Percentiles rank a stretch among this genome's conserved stretches.
These are phyloP conservation scores for Columbina picui DNA, from an alignment of 2,113 vertebrate genomes.

Conservation along the genomic window DNA sequence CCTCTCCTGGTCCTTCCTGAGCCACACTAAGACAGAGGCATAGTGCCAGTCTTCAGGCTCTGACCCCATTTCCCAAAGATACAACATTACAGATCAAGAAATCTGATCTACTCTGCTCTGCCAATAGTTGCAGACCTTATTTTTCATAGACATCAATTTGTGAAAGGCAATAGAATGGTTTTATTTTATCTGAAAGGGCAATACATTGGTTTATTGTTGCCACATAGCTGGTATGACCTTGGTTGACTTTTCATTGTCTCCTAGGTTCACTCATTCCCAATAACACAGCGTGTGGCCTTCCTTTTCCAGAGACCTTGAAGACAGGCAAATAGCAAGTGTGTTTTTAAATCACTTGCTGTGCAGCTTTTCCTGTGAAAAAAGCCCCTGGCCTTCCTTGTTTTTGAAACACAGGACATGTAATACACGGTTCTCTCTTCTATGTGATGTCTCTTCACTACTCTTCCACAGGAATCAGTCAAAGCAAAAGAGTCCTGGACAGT, in stretches of 20 bases:
- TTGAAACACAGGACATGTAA: not conserved
- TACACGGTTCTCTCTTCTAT: not conserved
- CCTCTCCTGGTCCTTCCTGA: not conserved
- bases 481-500: not conserved
- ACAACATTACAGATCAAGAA: not conserved
- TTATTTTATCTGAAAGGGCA: not conserved
- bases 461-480: not conserved
- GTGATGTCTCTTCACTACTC: not conserved
- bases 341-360: not conserved
- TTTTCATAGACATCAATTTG: not conserved
- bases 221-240: not conserved
- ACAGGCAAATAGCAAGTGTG: not conserved
- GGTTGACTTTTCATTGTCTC: not conserved
- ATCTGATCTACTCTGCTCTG: not conserved
- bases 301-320: not conserved
- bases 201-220: not conserved
- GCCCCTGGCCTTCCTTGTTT: not conserved
- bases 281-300: not conserved
- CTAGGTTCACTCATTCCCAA: not conserved
- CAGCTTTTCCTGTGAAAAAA: not conserved
- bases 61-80: not conserved
- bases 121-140: not conserved
- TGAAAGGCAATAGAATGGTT: not conserved
- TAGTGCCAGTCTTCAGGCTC: not conserved
- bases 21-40: not conserved